These are phyloP conservation scores for zebrafish (Danio rerio) DNA, from an alignment of 2,113 vertebrate species.

Conservation along the genomic window GRCz12tu NC_133182.1:68400501-68401000, in stretches of 20 bases:
- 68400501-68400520: neutral
- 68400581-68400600: neutral
- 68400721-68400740: conserved; percentile 9
- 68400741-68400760: conserved; percentile 7
- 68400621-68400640: neutral
- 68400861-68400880: conserved; percentile 72
- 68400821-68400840: conserved; percentile 62
- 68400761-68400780: conserved; percentile 44
- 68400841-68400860: conserved; percentile 72
- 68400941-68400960: conserved; percentile 74
- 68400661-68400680: neutral
- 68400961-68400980: conserved; percentile 58
- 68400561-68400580: neutral
- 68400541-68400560: neutral
- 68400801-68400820: conserved; percentile 80
- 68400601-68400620: conserved; percentile 4
- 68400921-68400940: conserved; percentile 78
- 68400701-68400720: neutral
- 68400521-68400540: neutral
- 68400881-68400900: conserved; percentile 67
- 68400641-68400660: neutral
- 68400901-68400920: conserved; percentile 77
- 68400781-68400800: conserved; percentile 67
- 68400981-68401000: no score
- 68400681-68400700: neutral